phyloP scores from a whole-genome alignment of 53 echinoderm and acorn worm genomes.

The Luidia sarsii region DNA sequence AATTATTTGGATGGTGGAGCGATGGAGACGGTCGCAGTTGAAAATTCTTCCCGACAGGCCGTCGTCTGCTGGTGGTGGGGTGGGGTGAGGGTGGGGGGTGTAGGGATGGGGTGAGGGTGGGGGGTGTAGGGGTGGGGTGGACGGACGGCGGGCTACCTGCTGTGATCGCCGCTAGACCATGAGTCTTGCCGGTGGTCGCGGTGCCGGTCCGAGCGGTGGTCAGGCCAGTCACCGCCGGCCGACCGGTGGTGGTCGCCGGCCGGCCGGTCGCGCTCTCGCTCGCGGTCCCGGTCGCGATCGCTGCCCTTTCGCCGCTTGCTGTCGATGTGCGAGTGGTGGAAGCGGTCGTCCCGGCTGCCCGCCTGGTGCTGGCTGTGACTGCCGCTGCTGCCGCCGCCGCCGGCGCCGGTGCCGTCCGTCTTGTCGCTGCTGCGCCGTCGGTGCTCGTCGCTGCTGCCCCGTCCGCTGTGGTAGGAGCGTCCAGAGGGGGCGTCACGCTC shows the following conservation, averaged over 20 bases:
- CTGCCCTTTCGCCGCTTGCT: conserved; percentile 66
- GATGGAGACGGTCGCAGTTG: too few species aligned
- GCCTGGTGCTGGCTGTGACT: conserved; percentile 68
- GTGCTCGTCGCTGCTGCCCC: conserved; percentile 61
- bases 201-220: conserved; percentile 40
- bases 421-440: conserved; percentile 58
- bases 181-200: conserved; percentile 52
- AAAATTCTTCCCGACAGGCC: too few species aligned
- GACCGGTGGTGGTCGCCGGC: conserved; percentile 52
- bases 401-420: conserved; percentile 44
- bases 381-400: too few species aligned
- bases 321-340: conserved; percentile 73
- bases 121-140: too few species aligned
- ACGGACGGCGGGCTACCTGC: conserved; percentile 54
- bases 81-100: too few species aligned
- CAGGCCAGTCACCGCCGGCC: conserved; percentile 48
- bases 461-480: conserved; percentile 50
- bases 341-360: conserved; percentile 69
- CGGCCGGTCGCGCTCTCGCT: conserved; percentile 1
- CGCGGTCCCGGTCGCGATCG: conserved; percentile 43
- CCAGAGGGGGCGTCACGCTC: conserved; percentile 65
- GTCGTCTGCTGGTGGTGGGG: too few species aligned
- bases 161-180: conserved; percentile 56
- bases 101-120: too few species aligned
- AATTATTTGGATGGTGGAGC: too few species aligned